phyloP scores from a whole-genome alignment of 2,797 vertebrate genomes.

The Smutsia temminckii region DNA sequence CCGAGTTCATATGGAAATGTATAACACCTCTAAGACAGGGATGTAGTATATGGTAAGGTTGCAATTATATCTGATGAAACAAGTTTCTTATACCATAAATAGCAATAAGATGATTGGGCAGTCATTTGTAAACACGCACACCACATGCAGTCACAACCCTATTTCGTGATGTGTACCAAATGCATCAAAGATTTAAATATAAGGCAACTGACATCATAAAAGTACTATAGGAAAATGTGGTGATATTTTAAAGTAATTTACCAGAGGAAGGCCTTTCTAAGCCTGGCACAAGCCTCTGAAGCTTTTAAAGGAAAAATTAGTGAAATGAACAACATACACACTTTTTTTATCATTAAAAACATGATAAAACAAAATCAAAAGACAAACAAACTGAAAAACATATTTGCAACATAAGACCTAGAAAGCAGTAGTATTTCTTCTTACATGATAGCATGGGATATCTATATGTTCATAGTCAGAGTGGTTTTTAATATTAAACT shows the following conservation, averaged over 20 bases:
- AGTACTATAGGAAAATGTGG: neutral
- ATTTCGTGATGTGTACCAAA: neutral
- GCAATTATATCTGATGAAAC: neutral
- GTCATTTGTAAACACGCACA: neutral
- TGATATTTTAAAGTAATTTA: neutral
- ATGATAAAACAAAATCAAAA: slow-evolving; percentile 6
- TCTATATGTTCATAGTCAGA: neutral
- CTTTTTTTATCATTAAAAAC: neutral
- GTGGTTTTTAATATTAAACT: neutral
- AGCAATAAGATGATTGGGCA: neutral
- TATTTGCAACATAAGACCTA: neutral
- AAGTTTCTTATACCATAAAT: neutral
- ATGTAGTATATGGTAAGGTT: neutral
- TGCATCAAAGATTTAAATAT: neutral
- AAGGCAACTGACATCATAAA: neutral
- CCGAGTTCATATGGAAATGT: neutral
- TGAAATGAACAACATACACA: neutral
- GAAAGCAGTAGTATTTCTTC: neutral
- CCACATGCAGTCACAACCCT: neutral
- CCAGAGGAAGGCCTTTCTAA: neutral
- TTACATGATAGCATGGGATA: neutral
- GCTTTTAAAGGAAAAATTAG: slow-evolving; percentile 24
- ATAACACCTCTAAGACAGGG: neutral
- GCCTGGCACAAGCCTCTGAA: neutral
- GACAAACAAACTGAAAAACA: neutral